Evolutionary conservation across 2,888 invertebrate species (phyloP), one percentile per base, ranked within the genome.

Genomic region (Volucella inflata): DNA sequence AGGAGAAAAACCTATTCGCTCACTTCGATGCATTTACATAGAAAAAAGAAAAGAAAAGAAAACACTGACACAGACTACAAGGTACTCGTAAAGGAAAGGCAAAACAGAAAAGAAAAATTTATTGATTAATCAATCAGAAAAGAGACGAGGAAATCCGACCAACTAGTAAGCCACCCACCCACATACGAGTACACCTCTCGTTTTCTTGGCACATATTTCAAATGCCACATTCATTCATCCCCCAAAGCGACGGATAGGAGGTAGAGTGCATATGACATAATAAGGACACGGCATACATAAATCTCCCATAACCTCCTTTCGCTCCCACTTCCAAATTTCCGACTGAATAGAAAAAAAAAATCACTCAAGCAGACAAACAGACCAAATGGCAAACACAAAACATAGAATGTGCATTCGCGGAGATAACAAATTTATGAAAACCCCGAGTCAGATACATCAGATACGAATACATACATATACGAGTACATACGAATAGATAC

Each of bases 61-160:
- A 42, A 51, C 30, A 21, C 21, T 21, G 21, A 3, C 21, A 21
- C 21, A 21, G 40, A 3, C 38, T 55, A 40, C 57, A 57, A 8
- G 10, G 14, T 2, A 40, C 3, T 9, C 21, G 2, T 2, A 21
- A 21, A 1, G 14, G 30, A 0, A 40, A 8, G 12, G 14, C 36
- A 21, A 1, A 50, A 40, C 17, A 30, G 59, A 64, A 57, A 21
- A 12, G 57, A 64, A 51, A 46, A 44, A 62, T 50, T 68, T 77
- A 78, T 83, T 74, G 83, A 83, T 83, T 78, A 74, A 68, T 83
- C 67, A 78, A 53, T 62, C 62, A 57, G 65, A 48, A 59, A 50
- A 30, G 59, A 71, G 42, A 57, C 17, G 17, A 57, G 21, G 2
- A 21, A 21, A 21, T 21, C 21, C 21, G 21, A 21, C 21, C 21